Percentiles rank a stretch among this genome's conserved stretches.
phyloP scores from a whole-genome alignment of 2,113 vertebrate genomes.

The Triplophysa siluroides region DNA sequence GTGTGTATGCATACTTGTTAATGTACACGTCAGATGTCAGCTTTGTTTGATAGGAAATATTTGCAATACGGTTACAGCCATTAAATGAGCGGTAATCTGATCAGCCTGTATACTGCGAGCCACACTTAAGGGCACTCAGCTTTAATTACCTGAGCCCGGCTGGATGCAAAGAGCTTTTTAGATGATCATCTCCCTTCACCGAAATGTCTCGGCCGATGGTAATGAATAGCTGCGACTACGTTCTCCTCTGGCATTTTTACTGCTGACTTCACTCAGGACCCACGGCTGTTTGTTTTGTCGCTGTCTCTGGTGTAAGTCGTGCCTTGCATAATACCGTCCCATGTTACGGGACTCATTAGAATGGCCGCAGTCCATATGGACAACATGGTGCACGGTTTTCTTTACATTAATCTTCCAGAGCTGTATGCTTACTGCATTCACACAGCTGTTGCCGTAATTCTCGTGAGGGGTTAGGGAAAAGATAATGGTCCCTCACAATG shows the following conservation, averaged over 20 bases:
- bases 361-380: constrained; percentile 3
- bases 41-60: constrained; percentile 20
- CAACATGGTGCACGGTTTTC: neutral
- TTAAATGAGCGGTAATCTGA: constrained; percentile 56
- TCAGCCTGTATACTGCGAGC: constrained; percentile 46
- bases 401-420: constrained; percentile 8
- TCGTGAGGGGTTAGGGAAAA: too few species aligned
- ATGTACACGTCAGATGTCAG: constrained; percentile 7
- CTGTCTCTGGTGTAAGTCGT: constrained; percentile 10
- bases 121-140: constrained; percentile 55
- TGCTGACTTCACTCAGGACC: constrained; percentile 21
- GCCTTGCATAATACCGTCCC: constrained; percentile 23
- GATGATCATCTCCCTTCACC: constrained; percentile 42
- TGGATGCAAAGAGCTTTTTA: constrained; percentile 59
- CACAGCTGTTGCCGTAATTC: neutral
- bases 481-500: neutral
- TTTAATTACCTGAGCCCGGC: constrained; percentile 63
- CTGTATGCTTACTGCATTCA: neutral
- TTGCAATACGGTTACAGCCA: constrained; percentile 38
- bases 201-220: constrained; percentile 36
- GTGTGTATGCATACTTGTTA: neutral
- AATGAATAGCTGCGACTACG: constrained; percentile 43
- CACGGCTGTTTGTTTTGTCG: constrained; percentile 20
- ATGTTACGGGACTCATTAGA: constrained; percentile 3
- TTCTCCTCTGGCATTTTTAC: constrained; percentile 18